phyloP scores from a whole-genome alignment of 2,888 invertebrate species.

The Drosophila acutilabella region DNA sequence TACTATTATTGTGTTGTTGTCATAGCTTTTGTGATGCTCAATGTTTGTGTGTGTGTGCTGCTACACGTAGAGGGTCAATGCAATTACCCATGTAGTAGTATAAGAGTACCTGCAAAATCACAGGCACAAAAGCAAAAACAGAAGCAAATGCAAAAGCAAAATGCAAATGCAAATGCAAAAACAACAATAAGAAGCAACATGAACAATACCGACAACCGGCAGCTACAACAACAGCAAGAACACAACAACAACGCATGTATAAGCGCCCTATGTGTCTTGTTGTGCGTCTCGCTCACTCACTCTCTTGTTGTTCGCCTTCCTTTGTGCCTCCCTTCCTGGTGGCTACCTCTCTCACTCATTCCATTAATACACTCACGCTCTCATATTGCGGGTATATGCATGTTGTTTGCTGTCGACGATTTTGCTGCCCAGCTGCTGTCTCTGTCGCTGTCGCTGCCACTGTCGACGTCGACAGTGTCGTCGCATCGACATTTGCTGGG shows the following conservation, averaged over 20 bases:
- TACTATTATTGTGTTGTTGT: slow-evolving; percentile 33
- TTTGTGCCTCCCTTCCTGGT: not conserved
- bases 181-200: slow-evolving; percentile 19
- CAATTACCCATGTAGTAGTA: slow-evolving; percentile 21
- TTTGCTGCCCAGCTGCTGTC: slow-evolving; percentile 26
- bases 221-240: slow-evolving; percentile 27
- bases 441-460: slow-evolving; percentile 25
- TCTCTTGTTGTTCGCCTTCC: not conserved
- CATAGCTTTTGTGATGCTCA: slow-evolving; percentile 25
- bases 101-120: slow-evolving; percentile 17
- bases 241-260: slow-evolving; percentile 19
- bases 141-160: slow-evolving; percentile 19
- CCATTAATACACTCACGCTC: slow-evolving; percentile 1
- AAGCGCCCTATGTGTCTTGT: slow-evolving; percentile 29
- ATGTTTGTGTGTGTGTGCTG: slow-evolving; percentile 5
- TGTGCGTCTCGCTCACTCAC: slow-evolving; percentile 12
- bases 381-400: slow-evolving; percentile 20
- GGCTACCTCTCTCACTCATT: slow-evolving; percentile 6
- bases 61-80: slow-evolving; percentile 42
- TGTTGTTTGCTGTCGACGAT: slow-evolving; percentile 36
- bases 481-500: slow-evolving; percentile 52
- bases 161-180: not conserved
- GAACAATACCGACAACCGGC: slow-evolving; percentile 40
- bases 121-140: slow-evolving; percentile 14
- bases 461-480: slow-evolving; percentile 19